Percentiles rank a stretch among this genome's conserved stretches.
Conservation (phyloP, 35 echinoderm and acorn worm species). For the Heliocidaris erythrogramma region DNA sequence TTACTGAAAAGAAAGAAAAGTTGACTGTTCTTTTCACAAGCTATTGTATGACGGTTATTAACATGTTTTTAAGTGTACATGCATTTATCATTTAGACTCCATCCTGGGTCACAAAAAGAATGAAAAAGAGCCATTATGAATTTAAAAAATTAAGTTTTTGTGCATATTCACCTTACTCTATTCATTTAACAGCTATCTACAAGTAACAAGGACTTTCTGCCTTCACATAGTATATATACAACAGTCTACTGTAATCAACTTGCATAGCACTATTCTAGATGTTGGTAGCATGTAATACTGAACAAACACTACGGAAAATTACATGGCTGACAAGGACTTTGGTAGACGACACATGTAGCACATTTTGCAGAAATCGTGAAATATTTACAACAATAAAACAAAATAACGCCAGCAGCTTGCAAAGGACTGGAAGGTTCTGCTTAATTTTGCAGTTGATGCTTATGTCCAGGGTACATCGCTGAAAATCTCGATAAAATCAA, state of each 20-base stretch:
- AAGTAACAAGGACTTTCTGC: not conserved
- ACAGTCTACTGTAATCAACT: not conserved
- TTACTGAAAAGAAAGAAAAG: no score
- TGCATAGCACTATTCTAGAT: not conserved
- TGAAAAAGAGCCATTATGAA: no score
- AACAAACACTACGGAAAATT: not conserved
- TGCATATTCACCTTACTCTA: no score
- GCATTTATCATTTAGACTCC: no score
- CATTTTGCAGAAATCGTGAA: not conserved
- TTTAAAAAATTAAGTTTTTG: no score
- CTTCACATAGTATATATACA: not conserved
- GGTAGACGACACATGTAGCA: not conserved
- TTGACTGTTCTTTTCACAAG: no score
- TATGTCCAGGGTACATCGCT: no score
- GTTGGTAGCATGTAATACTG: not conserved
- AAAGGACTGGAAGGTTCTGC: not conserved
- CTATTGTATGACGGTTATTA: no score
- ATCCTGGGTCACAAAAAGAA: no score
- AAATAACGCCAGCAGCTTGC: not conserved
- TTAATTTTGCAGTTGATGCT: not conserved
- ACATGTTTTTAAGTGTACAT: no score
- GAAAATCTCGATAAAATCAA: no score
- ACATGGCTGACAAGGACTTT: not conserved
- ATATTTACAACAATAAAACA: constrained; percentile 1
- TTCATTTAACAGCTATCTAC: not conserved